Evolutionary conservation across 92 coral and sea anemone genomes (phyloP).

Genomic region (Phenganax marumi): DNA sequence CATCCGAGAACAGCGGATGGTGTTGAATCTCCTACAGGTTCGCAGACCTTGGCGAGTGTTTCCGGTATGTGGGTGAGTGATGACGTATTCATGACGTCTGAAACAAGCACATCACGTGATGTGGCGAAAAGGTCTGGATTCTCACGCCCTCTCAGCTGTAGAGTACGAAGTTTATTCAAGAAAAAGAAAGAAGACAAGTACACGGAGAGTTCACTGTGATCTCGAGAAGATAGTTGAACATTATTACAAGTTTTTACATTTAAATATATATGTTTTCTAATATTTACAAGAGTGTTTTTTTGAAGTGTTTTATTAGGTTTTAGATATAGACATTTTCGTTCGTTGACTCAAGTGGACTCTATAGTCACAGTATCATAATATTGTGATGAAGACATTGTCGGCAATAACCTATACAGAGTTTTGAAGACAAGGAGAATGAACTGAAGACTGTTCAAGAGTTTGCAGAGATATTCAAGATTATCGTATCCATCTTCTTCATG

Average conservation of each 20-base stretch:
- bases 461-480: background rate
- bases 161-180: background rate
- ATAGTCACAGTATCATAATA: too few relatives aligned
- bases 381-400: too few relatives aligned
- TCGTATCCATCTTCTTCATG: background rate
- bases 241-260: too few relatives aligned
- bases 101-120: too few relatives aligned
- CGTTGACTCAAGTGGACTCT: too few relatives aligned
- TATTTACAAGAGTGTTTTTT: too few relatives aligned
- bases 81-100: background rate
- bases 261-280: too few relatives aligned
- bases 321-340: too few relatives aligned
- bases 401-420: too few relatives aligned
- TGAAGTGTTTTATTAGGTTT: too few relatives aligned
- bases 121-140: too few relatives aligned
- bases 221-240: too few relatives aligned
- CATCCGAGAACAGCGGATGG: background rate
- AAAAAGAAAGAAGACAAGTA: background rate
- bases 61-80: background rate
- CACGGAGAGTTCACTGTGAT: slow-evolving; percentile 3
- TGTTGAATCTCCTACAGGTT: background rate
- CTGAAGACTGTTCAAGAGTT: background rate
- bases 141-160: background rate
- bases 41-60: background rate
- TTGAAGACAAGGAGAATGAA: background rate